Conservation (phyloP, 2,888 invertebrate genomes). For the Thelaira solivaga region DNA sequence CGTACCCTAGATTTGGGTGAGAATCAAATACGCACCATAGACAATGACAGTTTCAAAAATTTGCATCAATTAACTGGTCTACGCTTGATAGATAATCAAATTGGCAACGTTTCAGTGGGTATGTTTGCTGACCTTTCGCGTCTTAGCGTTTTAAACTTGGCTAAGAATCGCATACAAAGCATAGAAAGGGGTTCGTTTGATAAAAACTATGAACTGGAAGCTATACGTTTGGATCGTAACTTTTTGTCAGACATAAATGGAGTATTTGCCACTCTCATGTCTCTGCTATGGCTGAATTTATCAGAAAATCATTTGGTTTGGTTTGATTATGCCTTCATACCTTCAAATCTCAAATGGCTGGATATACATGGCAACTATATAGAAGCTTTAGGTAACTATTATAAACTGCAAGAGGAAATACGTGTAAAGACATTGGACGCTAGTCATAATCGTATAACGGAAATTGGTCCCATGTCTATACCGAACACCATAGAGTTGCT, state of each 20-base stretch:
- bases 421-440: conserved; percentile 92
- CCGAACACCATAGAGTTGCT: conserved; percentile 92
- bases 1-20: conserved; percentile 94
- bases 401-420: conserved; percentile 89
- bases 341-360: conserved; percentile 91
- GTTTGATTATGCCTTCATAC: conserved; percentile 96
- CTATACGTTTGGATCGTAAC: conserved; percentile 92
- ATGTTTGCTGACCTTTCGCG: conserved; percentile 92
- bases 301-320: conserved; percentile 94
- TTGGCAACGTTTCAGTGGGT: conserved; percentile 88
- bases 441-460: conserved; percentile 91
- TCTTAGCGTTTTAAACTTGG: conserved; percentile 90
- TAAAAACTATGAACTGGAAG: conserved; percentile 88
- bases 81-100: conserved; percentile 92
- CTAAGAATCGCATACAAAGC: conserved; percentile 91
- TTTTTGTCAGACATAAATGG: conserved; percentile 93
- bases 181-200: conserved; percentile 91
- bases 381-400: conserved; percentile 91
- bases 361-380: conserved; percentile 95
- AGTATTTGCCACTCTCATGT: conserved; percentile 89
- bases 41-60: conserved; percentile 89
- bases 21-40: conserved; percentile 90
- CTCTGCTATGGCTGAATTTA: conserved; percentile 90
- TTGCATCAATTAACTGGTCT: conserved; percentile 91
- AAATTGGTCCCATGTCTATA: conserved; percentile 88